Base-by-base conservation (phyloP, 2,113 vertebrate species). In the Ranitomeya imitator region DNA sequence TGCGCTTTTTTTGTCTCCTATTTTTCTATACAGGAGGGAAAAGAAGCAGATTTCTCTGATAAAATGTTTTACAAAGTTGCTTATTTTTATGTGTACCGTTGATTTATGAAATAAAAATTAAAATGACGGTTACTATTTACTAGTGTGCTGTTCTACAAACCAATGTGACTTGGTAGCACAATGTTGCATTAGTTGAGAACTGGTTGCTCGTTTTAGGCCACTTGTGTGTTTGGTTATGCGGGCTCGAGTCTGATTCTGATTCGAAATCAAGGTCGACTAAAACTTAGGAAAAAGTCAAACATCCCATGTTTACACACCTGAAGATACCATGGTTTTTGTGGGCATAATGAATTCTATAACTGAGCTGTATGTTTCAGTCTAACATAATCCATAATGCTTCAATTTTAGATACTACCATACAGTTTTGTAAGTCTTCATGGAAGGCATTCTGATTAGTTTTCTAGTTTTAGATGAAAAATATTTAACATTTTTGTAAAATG, bases 291-390 rank as follows among this genome's bases (percentile, higher is more conserved):
- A 91, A 91, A 94, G 93, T 94, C 95, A 96, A 96, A 96, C 97
- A 96, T 95, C 96, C 96, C 97, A 95, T 96, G 83, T 96, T 97
- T 94, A 97, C 98, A 97, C 97, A 97, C 97, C 98, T 97, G 98
- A 97, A 98, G 98, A 98, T 97, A 98, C 97, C 98, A 94, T 88
- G 51, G 82, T 84, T 84, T 92, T 93, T 84, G 91, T 90, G 94
- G 94, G 92, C 95, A 96, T 96, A 96, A 96, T 94, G 97, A 96
- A 94, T 91, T 93, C 93, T 74, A 90, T 85, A 87, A 89, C 88
- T 89, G 91, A 93, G 93, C 92, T 93, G 94, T 93, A 90, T 82
- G 89, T 57, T 87, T 91, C 91, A 6, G 83, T 86, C 6, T 18
- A 59, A 13, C 45, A 57, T 31, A 82, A 52, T 76, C 4, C 6